phyloP scores from a whole-genome alignment of 2,113 vertebrate species.

The Scatophagus argus region DNA sequence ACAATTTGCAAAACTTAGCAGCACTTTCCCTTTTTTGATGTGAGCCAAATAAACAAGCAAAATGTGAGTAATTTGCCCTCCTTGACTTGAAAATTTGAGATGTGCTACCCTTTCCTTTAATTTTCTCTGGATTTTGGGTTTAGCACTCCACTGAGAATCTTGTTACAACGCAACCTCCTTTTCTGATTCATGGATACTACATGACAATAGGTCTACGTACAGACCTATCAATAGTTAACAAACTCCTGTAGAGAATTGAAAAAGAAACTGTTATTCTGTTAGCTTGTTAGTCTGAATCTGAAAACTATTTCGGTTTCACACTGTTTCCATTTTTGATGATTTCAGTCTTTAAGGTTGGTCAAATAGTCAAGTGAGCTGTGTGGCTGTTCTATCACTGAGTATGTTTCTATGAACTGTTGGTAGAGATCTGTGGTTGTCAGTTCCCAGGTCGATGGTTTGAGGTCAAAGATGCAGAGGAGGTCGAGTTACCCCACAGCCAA shows the following conservation, averaged over 20 bases:
- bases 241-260: background rate
- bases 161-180: no score
- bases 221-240: background rate
- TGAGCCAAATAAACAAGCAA: no score
- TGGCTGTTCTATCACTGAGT: background rate
- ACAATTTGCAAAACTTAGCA: background rate
- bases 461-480: constrained; percentile 49
- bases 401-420: no score
- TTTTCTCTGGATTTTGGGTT: no score
- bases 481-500: constrained; percentile 44
- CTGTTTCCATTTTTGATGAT: background rate
- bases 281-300: no score
- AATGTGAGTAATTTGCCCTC: no score
- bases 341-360: background rate
- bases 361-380: background rate
- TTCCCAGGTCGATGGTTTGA: constrained; percentile 16
- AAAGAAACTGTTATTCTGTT: background rate
- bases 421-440: constrained; percentile 22
- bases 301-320: background rate
- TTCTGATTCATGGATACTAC: no score
- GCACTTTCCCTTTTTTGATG: no score
- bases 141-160: no score
- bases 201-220: no score
- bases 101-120: no score
- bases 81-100: no score